A percentile compares a stretch with the other conserved stretches of the same genome.
Evolutionary conservation across 2,113 vertebrate species (phyloP).

Genomic region (Porphyrio hochstetteri): DNA sequence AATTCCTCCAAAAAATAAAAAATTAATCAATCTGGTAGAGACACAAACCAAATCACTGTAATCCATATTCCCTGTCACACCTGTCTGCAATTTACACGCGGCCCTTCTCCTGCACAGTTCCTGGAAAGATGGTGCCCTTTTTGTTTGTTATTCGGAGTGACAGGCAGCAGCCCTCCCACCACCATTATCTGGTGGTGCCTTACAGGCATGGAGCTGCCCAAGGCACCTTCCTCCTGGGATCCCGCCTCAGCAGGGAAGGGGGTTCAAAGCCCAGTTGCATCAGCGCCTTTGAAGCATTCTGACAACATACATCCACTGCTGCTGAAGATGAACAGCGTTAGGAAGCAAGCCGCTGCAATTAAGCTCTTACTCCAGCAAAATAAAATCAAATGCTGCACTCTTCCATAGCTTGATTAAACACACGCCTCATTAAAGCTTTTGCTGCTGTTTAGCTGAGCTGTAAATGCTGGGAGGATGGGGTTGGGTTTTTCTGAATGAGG

Average conservation of each 20-base stretch:
- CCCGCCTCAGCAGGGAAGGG: constrained; percentile 5
- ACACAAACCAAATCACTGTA: background rate
- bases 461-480: background rate
- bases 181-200: constrained; percentile 34
- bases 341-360: background rate
- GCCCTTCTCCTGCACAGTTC: background rate
- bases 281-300: background rate
- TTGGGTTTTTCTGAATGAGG: background rate
- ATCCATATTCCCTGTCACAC: background rate
- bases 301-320: background rate
- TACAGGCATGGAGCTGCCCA: background rate
- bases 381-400: background rate
- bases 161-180: background rate
- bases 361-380: background rate
- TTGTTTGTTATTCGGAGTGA: background rate
- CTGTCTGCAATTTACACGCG: background rate
- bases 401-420: constrained; percentile 34
- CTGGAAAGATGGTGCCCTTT: background rate
- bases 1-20: background rate
- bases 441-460: background rate
- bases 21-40: background rate
- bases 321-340: background rate
- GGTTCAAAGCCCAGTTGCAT: constrained; percentile 39
- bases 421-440: constrained; percentile 39
- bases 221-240: constrained; percentile 11